Evolutionary conservation across 2,797 vertebrate species (phyloP), one percentile per base, ranked within the genome.

Genomic region (Moxostoma hubbsi): DNA sequence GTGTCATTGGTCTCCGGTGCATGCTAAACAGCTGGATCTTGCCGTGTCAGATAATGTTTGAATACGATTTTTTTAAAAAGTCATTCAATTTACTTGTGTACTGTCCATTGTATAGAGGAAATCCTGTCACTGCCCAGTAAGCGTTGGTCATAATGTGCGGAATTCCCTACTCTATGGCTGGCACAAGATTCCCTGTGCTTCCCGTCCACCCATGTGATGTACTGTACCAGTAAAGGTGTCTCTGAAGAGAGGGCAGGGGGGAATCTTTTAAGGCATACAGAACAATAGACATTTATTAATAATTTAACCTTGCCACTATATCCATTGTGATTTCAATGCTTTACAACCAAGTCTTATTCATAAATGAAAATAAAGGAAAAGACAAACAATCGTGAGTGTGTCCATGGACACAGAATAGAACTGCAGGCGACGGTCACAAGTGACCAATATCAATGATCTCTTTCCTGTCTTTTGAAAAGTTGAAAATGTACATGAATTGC

Each of bases 161-260:
- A 93, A 93, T 87, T 93, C 89, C 91, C 89, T 87, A 61, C 81
- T 88, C 84, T 84, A 73, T 61, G 73, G 45, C 79, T 75, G 76
- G 67, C 69, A 75, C 82, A 80, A 73, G 50, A 81, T 36, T 85
- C 47, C 45, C 75, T 1, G 43, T 46, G 82, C 69, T 87, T 92
- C 87, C 87, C 13, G 24, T 85, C 57, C 62, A 12, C 45, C 82
- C 76, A 73, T 69, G 45, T 79, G 72, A 79, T 74, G 73, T 43
- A 75, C 66, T 72, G 15, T 84, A 78, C 89, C 67, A 43, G 58
- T 66, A 47, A 24, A 13, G 69, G 59, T 7, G 8, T 85, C 87
- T 84, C 85, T 3, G 62, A 83, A 79, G 58, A 83, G 1, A 11
- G 12, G 55, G 16, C 63, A 77, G 50, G 72, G 81, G 36, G 77